Evolutionary conservation across 2,888 invertebrate genomes (phyloP).

Genomic region (Rhagophthalmus giganteus): DNA sequence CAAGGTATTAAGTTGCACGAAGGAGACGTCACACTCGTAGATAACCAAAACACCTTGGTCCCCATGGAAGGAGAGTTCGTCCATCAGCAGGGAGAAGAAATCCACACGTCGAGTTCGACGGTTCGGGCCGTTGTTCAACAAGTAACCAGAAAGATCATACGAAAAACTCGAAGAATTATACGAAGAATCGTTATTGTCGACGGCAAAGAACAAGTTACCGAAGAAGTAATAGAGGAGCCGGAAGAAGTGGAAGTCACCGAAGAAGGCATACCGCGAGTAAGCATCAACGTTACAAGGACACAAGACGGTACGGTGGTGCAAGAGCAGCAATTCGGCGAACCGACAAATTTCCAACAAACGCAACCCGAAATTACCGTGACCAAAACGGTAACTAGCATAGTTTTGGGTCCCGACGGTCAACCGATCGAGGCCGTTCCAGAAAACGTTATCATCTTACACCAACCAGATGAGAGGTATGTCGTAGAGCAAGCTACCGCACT

Average conservation of each 20-base stretch:
- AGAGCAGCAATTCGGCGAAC: constrained; percentile 51
- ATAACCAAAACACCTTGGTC: constrained; percentile 46
- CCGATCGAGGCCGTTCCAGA: constrained; percentile 34
- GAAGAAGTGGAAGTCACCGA: constrained; percentile 71
- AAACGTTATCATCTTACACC: constrained; percentile 30
- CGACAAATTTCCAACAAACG: constrained; percentile 41
- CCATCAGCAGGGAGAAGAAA: constrained; percentile 49
- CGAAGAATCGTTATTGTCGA: constrained; percentile 76
- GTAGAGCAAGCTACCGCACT: constrained; percentile 46
- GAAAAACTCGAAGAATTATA: constrained; percentile 74
- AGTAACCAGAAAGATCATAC: constrained; percentile 76
- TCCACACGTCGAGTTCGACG: constrained; percentile 68
- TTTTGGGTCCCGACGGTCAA: constrained; percentile 40
- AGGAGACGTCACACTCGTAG: constrained; percentile 53
- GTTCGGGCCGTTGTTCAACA: constrained; percentile 81
- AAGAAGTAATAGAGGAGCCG: constrained; percentile 84
- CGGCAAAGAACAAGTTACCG: constrained; percentile 81
- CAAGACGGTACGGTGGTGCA: constrained; percentile 54
- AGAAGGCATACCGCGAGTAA: constrained; percentile 72
- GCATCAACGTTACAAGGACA: constrained; percentile 66
- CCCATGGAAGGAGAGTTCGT: constrained; percentile 41
- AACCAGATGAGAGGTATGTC: constrained; percentile 49
- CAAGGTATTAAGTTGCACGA: constrained; percentile 53
- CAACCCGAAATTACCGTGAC: constrained; percentile 35
- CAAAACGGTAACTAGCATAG: constrained; percentile 37